These are phyloP conservation scores for Gobiocypris rarus DNA, from an alignment of 2,113 vertebrate species.

Conservation along the genomic window DNA sequence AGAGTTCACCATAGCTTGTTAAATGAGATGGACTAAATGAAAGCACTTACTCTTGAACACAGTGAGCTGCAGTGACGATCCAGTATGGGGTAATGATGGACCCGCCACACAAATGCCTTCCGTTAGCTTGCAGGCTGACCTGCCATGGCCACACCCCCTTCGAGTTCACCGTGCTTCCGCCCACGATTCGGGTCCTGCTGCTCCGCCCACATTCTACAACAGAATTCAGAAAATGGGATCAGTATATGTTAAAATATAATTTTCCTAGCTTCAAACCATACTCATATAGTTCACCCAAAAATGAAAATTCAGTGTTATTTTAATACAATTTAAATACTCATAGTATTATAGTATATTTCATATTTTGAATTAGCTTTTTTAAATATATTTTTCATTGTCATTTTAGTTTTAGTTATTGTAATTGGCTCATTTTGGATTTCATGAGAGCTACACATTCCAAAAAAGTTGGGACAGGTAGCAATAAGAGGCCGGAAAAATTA, in stretches of 20 bases:
- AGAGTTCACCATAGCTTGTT: neutral
- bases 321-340: no score
- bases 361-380: no score
- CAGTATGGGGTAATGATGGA: conserved; percentile 84
- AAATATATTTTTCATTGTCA: no score
- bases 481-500: no score
- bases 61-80: conserved; percentile 92
- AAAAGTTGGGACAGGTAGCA: no score
- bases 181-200: conserved; percentile 79
- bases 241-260: neutral
- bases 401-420: no score
- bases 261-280: no score
- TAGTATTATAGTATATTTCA: no score
- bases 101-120: conserved; percentile 85
- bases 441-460: no score
- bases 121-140: conserved; percentile 84
- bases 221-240: neutral
- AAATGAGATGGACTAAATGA: neutral
- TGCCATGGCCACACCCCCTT: conserved; percentile 91
- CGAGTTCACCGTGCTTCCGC: conserved; percentile 73
- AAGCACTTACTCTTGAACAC: conserved; percentile 81
- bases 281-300: no score
- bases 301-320: no score
- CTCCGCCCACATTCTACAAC: conserved; percentile 79
- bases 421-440: no score